Percentiles rank a stretch among this genome's conserved stretches.
Conservation (phyloP, 2,797 vertebrate genomes). For the Adrianichthys oophorus region DNA sequence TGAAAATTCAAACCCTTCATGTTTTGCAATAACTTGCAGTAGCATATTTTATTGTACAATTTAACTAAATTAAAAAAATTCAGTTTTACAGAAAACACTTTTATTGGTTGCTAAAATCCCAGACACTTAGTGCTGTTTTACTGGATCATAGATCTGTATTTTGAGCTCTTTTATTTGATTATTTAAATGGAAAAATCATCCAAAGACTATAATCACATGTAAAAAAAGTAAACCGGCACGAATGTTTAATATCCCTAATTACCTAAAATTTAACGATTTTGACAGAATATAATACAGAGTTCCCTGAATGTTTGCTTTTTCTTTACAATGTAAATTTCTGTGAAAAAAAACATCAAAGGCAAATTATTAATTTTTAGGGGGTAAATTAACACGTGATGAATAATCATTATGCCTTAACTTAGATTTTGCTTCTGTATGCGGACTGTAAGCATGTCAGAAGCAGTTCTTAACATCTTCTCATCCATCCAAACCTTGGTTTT, state of each 20-base stretch:
- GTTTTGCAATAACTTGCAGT: no score
- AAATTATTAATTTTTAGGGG: not conserved
- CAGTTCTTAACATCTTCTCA: no score
- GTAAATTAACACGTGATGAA: no score
- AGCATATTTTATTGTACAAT: not conserved
- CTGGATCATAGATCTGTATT: slow-evolving; percentile 32
- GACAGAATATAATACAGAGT: no score
- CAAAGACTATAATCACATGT: not conserved
- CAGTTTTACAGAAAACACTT: slow-evolving; percentile 10
- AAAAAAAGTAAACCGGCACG: slow-evolving; percentile 5
- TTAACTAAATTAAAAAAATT: slow-evolving; percentile 27
- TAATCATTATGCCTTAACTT: no score
- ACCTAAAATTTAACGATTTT: not conserved
- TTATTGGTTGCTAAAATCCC: slow-evolving; percentile 14
- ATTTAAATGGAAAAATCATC: slow-evolving; percentile 4
- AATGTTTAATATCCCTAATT: slow-evolving; percentile 1
- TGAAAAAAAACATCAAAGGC: not conserved
- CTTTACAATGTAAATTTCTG: not conserved
- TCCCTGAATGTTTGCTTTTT: not conserved
- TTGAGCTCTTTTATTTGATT: slow-evolving; percentile 20
- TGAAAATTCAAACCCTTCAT: no score
- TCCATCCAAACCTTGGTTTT: no score
- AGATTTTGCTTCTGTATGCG: no score
- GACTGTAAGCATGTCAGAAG: no score
- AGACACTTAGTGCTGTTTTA: slow-evolving; percentile 30